Percentiles rank a stretch among this genome's conserved stretches.
Evolutionary conservation across 2,797 vertebrate species (phyloP).

Genomic region (Oreochromis mossambicus): DNA sequence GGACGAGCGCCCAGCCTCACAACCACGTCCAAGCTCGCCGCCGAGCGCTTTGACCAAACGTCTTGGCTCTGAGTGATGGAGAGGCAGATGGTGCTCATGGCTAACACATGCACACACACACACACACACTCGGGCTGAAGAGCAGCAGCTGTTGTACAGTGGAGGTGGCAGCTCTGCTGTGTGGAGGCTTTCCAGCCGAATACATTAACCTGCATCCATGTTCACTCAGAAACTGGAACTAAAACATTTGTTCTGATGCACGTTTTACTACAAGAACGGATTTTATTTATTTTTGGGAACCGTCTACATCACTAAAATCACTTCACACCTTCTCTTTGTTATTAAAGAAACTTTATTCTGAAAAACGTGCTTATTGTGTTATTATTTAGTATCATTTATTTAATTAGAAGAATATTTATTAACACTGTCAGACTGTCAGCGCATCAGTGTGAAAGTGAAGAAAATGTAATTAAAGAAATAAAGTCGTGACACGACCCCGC

Average conservation of each 20-base stretch:
- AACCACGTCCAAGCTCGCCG: conserved; percentile 12
- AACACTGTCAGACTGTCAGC: neutral
- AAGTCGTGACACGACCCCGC: neutral
- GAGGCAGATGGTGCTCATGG: conserved; percentile 93
- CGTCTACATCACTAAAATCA: neutral
- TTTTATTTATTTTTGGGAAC: neutral
- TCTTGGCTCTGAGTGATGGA: conserved; percentile 86
- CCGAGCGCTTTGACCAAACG: conserved; percentile 43
- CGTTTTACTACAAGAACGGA: neutral
- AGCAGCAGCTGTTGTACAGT: neutral
- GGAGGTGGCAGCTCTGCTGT: conserved; percentile 84
- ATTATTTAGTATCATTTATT: neutral
- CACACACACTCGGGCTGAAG: neutral
- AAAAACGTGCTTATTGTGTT: neutral
- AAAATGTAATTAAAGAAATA: neutral
- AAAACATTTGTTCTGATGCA: neutral
- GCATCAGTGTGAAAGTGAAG: neutral
- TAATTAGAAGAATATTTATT: neutral
- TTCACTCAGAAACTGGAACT: neutral
- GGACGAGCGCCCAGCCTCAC: neutral
- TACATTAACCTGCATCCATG: conserved; percentile 76
- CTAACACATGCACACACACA: conserved; percentile 73
- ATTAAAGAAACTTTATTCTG: neutral
- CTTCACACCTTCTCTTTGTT: neutral
- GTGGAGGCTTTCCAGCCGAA: conserved; percentile 82